Evolutionary conservation across 1,140 invertebrate genomes (phyloP).

Genomic region (Hylyphantes graminicola): DNA sequence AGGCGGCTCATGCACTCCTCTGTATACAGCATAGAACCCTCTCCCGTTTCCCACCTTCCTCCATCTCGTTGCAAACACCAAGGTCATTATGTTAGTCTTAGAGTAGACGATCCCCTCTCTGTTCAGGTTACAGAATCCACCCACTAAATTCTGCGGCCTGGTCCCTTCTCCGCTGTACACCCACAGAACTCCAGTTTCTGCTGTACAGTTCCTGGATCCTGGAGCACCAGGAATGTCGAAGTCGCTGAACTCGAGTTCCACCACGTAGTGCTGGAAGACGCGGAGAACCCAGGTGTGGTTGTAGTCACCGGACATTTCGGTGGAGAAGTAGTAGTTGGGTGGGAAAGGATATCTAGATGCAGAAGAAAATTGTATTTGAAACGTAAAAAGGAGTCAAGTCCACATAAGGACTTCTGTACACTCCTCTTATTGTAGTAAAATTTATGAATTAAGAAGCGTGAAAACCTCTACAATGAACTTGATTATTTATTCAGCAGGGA

Average conservation of each 20-base stretch:
- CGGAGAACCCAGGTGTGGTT: constrained; percentile 62
- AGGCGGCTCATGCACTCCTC: constrained; percentile 16
- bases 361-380: background rate
- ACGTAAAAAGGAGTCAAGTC: background rate
- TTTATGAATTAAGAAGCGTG: too few species aligned
- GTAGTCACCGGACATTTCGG: constrained; percentile 29
- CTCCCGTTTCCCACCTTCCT: constrained; percentile 63
- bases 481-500: too few species aligned
- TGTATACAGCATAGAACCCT: constrained; percentile 63
- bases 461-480: too few species aligned
- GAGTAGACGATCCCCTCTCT: constrained; percentile 61
- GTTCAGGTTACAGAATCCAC: constrained; percentile 63
- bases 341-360: constrained; percentile 63
- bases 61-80: constrained; percentile 58
- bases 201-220: constrained; percentile 61
- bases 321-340: constrained; percentile 59
- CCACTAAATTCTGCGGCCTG: constrained; percentile 38
- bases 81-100: constrained; percentile 46
- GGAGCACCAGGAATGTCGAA: constrained; percentile 63
- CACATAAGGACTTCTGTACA: too few species aligned
- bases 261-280: constrained; percentile 35
- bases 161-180: constrained; percentile 49
- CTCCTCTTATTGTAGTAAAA: too few species aligned
- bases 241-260: constrained; percentile 64
- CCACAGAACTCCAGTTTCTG: constrained; percentile 58